Conservation (phyloP, 2,797 vertebrate species). For the Carduelis carduelis region DNA sequence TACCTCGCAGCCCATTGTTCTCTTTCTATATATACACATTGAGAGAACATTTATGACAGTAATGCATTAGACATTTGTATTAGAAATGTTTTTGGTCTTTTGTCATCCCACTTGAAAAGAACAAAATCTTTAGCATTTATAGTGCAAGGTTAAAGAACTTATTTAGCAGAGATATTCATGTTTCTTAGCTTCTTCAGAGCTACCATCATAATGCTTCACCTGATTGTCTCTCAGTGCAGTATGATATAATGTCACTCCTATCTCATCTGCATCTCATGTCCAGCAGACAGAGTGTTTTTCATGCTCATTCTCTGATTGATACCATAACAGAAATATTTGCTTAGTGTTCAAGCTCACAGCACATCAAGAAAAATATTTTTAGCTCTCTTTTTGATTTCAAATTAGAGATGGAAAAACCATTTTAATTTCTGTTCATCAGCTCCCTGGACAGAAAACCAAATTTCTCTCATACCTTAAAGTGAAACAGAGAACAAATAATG, state of each 20-base stretch:
- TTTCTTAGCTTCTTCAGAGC: not conserved
- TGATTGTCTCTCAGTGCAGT: not conserved
- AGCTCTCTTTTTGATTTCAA: not conserved
- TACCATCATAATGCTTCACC: not conserved
- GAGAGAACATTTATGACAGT: constrained; percentile 44
- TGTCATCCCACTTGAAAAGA: constrained; percentile 24
- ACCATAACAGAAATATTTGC: not conserved
- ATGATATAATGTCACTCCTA: not conserved
- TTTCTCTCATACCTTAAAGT: not conserved
- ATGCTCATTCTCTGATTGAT: not conserved
- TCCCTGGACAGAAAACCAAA: not conserved
- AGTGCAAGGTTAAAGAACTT: constrained; percentile 28
- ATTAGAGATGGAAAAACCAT: not conserved
- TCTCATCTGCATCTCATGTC: not conserved
- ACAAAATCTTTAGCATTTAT: constrained; percentile 7
- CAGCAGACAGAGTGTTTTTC: not conserved
- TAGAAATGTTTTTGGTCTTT: constrained; percentile 48
- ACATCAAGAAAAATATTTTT: not conserved
- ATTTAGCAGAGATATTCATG: not conserved
- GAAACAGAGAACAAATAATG: not conserved
- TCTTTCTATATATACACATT: constrained; percentile 38
- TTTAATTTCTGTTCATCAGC: not conserved
- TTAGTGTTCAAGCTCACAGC: not conserved
- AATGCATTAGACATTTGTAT: constrained; percentile 27
- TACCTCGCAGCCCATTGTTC: constrained; percentile 43